Evolutionary conservation across 1,140 invertebrate genomes (phyloP), one percentile per base, ranked within the genome.

Genomic region (Adoxophyes honmai): DNA sequence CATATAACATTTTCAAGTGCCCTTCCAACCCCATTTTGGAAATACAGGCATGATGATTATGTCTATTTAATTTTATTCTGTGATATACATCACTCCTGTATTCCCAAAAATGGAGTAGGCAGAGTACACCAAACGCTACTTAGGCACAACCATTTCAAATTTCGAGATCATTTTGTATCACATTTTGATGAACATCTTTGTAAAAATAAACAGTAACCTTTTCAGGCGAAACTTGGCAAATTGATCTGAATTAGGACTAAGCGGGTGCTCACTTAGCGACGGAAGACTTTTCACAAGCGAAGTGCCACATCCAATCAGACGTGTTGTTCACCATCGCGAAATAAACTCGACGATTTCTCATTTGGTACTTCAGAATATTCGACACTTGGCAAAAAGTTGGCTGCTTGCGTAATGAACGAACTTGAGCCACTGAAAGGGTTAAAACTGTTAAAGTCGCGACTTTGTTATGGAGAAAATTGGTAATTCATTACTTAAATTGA

Each of bases 381-480:
- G 61, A 66, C 62, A 70, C 61, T 68, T 54, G 52, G 64, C 64
- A 62, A 73, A 68, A 73, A 73, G 64, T 73, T 76, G 39, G 33
- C 48, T 48, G 60, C 58, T 56, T 66, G 57, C 68, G 69, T 78
- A 78, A 78, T 78, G 75, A 78, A 73, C 68, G 64, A 75, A 78
- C 70, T 78, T 78, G 62, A 61, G 60, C 55, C 70, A 76, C 62
- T 66, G 72, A 78, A 78, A 75, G 75, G 73, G 72, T 73, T 73
- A 75, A 70, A 67, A 68, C 68, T 66, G 72, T 42, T 62, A 69
- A 69, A 74, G 60, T 72, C 69, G 53, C 55, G 71, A 68, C 64
- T 75, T 69, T 70, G 67, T 68, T 73, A 71, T 68, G 70, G 68
- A 71, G 63, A 69, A 74, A 78, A 75, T 78, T 78, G 68, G 70